Evolutionary conservation across 2,113 vertebrate genomes (phyloP).

Genomic region (Taurulus bubalis): DNA sequence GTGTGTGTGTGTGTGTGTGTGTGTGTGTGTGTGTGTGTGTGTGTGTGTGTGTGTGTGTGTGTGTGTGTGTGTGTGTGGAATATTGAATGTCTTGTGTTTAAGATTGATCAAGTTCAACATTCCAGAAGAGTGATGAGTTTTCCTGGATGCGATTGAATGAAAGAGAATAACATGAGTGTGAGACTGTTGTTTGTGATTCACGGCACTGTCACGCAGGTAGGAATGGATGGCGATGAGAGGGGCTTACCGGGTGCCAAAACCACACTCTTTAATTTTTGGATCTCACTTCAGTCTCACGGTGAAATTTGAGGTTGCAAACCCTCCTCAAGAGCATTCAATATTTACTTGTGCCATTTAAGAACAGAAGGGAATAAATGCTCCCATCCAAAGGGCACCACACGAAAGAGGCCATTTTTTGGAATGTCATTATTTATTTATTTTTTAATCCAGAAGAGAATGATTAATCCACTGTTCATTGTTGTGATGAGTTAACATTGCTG

Average conservation of each 20-base stretch:
- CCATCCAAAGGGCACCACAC: constrained; percentile 21
- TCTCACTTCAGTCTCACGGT: constrained; percentile 41
- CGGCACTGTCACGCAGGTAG: constrained; percentile 21
- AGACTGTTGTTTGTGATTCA: constrained; percentile 21
- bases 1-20: too few species aligned
- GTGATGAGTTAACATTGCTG: constrained; percentile 28
- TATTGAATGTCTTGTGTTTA: background rate
- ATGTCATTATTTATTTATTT: background rate
- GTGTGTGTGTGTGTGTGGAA: too few species aligned
- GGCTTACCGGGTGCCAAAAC: constrained; percentile 31
- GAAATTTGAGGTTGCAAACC: constrained; percentile 47
- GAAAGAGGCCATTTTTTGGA: constrained; percentile 31
- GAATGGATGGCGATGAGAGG: constrained; percentile 40
- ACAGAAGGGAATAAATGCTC: constrained; percentile 33
- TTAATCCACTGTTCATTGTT: constrained; percentile 14
- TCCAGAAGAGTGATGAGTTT: background rate
- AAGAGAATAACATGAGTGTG: background rate
- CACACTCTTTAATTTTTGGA: constrained; percentile 58
- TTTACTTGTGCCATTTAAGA: constrained; percentile 36
- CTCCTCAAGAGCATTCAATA: constrained; percentile 38
- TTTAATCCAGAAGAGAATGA: constrained; percentile 7
- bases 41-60: too few species aligned
- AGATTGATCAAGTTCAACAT: background rate
- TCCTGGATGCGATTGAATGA: background rate
- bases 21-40: too few species aligned